phyloP scores from a whole-genome alignment of 2,797 vertebrate genomes.

The Tenualosa ilisha region DNA sequence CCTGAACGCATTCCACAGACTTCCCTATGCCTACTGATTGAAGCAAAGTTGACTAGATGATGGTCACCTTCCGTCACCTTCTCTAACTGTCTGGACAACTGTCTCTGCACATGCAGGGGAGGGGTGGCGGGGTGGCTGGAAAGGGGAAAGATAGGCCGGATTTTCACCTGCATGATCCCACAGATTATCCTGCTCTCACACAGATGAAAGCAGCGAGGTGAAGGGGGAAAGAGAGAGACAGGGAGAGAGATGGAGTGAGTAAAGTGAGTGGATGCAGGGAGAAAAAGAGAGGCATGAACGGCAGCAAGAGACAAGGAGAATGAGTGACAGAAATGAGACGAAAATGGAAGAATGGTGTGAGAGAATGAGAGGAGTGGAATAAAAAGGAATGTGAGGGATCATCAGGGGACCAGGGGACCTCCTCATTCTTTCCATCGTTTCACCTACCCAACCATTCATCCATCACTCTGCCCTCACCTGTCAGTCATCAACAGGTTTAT shows the following conservation, averaged over 20 bases:
- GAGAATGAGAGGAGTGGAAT: background rate
- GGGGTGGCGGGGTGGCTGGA: background rate
- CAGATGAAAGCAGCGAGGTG: background rate
- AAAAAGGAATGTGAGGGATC: background rate
- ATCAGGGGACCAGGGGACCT: background rate
- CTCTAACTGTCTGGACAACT: background rate
- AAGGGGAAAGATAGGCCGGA: background rate
- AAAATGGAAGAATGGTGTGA: background rate
- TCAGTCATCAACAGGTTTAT: background rate
- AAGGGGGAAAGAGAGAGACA: background rate
- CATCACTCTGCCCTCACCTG: background rate
- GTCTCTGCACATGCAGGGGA: background rate
- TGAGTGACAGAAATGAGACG: background rate
- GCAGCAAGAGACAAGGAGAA: background rate
- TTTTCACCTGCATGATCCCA: constrained; percentile 5
- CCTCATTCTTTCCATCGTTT: constrained; percentile 11
- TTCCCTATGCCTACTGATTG: background rate
- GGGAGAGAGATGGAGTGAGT: background rate
- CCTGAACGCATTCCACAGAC: background rate
- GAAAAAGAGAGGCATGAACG: background rate
- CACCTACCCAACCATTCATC: background rate
- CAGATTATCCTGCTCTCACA: constrained; percentile 1
- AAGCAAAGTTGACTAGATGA: background rate
- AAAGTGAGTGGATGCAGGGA: background rate
- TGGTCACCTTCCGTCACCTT: background rate